Percentiles rank a stretch among this genome's conserved stretches.
These are phyloP conservation scores for Scolanthus callimorphus DNA, from an alignment of 92 coral and sea anemone species.

Conservation along the genomic window DNA sequence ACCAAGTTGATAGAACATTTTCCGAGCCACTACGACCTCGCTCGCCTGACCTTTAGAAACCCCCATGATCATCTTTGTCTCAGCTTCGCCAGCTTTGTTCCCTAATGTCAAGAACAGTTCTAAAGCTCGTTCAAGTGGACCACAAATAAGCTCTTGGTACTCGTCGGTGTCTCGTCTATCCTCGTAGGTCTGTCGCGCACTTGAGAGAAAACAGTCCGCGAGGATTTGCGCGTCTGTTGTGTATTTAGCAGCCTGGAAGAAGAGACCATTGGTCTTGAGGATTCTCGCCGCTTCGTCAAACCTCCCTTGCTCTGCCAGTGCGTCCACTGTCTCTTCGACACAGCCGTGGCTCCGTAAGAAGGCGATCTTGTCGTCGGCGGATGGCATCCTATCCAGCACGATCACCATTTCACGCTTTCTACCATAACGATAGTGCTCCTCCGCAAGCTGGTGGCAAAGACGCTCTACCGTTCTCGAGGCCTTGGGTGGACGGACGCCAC, in stretches of 20 bases:
- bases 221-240: constrained; percentile 44
- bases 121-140: constrained; percentile 43
- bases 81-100: constrained; percentile 51
- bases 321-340: constrained; percentile 69
- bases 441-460: constrained; percentile 69
- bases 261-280: constrained; percentile 69
- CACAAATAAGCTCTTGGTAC: too few species aligned
- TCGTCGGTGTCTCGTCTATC: neutral
- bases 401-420: constrained; percentile 62
- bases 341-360: constrained; percentile 74
- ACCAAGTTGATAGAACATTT: constrained; percentile 24
- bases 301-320: constrained; percentile 61
- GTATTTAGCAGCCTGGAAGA: constrained; percentile 65
- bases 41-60: constrained; percentile 11
- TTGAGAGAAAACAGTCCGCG: constrained; percentile 70
- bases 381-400: constrained; percentile 68
- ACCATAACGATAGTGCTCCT: constrained; percentile 55
- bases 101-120: constrained; percentile 41
- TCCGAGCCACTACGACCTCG: constrained; percentile 43
- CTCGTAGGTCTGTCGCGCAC: constrained; percentile 24
- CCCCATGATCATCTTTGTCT: constrained; percentile 41
- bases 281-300: constrained; percentile 65
- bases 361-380: constrained; percentile 68
- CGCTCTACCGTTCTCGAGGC: constrained; percentile 71
- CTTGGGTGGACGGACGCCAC: constrained; percentile 66